Evolutionary conservation across 1,140 invertebrate genomes (phyloP), one percentile per base, ranked within the genome.

Genomic region (Zophobas atratus): DNA sequence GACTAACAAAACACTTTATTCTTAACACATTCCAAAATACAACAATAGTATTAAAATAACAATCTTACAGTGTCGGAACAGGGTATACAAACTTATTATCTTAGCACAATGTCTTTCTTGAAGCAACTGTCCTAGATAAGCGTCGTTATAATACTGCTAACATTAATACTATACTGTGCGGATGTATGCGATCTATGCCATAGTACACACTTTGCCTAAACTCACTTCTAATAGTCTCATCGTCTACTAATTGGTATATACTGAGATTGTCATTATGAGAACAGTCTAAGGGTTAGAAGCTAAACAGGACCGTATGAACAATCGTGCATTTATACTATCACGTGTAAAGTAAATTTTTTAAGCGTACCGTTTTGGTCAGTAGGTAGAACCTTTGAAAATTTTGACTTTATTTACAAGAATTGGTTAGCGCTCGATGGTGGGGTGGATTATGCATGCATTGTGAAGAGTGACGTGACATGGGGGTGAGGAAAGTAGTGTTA

Each of bases 61-160:
- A 74, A 67, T 20, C 20, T 20, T 20, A 20, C 20, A 20, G 20
- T 71, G 70, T 67, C 51, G 60, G 34, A 74, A 73, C 49, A 34
- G 78, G 57, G 39, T 76, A 78, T 70, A 76, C 63, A 72, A 34
- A 71, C 51, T 72, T 76, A 36, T 43, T 57, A 75, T 80, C 79
- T 82, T 80, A 81, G 80, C 80, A 82, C 81, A 82, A 82, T 80
- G 77, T 80, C 78, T 49, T 72, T 46, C 35, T 6, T 77, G 5
- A 75, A 60, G 70, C 70, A 67, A 8, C 39, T 73, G 8, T 2
- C 63, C 57, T 56, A 76, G 35, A 32, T 73, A 73, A 77, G 76
- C 70, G 70, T 76, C 34, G 20, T 75, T 39, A 77, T 77, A 77
- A 70, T 77, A 71, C 76, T 77, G 67, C 63, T 72, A 72, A 77